Percentiles rank a stretch among this genome's conserved stretches.
These are phyloP conservation scores for Typhlichthys eigenmanni DNA, from an alignment of 2,797 vertebrate species.

Conservation along the genomic window DNA sequence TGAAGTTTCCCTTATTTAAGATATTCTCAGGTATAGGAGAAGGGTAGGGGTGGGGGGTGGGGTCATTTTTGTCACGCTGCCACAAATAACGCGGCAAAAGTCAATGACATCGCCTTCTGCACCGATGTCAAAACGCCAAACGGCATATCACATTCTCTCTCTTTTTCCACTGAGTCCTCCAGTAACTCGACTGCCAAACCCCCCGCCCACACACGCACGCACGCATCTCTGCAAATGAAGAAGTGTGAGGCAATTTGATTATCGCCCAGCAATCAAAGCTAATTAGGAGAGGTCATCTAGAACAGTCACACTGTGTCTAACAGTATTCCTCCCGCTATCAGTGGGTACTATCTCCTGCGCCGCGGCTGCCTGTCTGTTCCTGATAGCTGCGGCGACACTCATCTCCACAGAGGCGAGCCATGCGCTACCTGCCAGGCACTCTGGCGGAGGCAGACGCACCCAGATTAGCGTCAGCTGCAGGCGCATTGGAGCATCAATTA, in stretches of 20 bases:
- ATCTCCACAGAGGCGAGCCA: constrained; percentile 56
- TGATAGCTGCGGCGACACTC: constrained; percentile 52
- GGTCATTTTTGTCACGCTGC: constrained; percentile 45
- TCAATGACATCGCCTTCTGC: constrained; percentile 42
- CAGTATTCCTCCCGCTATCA: constrained; percentile 63
- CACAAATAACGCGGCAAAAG: constrained; percentile 51
- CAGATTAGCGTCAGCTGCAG: constrained; percentile 63
- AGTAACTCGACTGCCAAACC: constrained; percentile 30
- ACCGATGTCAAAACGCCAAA: constrained; percentile 34
- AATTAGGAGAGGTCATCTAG: constrained; percentile 74
- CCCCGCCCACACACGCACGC: constrained; percentile 25
- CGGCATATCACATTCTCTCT: constrained; percentile 35
- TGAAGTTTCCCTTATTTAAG: constrained; percentile 48
- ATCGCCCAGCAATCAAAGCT: constrained; percentile 69
- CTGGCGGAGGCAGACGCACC: constrained; percentile 56
- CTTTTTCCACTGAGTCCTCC: constrained; percentile 25
- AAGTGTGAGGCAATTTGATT: constrained; percentile 70
- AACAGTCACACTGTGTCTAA: constrained; percentile 70
- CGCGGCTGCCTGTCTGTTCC: constrained; percentile 56
- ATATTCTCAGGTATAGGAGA: constrained; percentile 34
- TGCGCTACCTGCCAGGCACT: constrained; percentile 65
- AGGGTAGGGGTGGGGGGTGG: constrained; percentile 23
- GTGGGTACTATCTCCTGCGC: constrained; percentile 66
- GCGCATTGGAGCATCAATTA: constrained; percentile 68
- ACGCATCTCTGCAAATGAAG: constrained; percentile 55